These are phyloP conservation scores for Axinella damicornis DNA, from an alignment of 37 sponge, comb jelly and placozoan species.

Conservation along the genomic window DNA sequence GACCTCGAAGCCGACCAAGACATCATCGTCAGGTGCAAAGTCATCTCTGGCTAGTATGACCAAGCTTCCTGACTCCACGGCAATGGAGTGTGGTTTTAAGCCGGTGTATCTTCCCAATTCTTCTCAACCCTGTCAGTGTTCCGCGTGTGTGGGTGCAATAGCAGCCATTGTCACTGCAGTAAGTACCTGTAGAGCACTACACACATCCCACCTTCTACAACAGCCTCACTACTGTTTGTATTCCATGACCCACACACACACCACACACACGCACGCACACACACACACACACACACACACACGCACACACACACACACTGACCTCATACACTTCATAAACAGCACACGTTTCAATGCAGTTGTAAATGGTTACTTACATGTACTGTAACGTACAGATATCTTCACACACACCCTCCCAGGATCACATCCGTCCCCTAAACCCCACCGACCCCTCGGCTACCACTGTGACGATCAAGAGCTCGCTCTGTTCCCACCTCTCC, in stretches of 20 bases:
- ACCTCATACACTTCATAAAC: neutral
- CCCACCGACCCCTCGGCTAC: conserved; percentile 32
- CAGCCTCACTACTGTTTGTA: neutral
- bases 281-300: neutral
- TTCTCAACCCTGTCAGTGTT: conserved; percentile 64
- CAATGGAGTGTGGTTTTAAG: neutral
- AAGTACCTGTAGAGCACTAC: neutral
- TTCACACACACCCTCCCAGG: conserved; percentile 20
- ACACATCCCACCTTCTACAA: too few species aligned
- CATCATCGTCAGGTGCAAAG: neutral
- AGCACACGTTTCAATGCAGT: too few species aligned
- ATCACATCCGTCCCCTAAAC: conserved; percentile 35
- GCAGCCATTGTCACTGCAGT: conserved; percentile 63
- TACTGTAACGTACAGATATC: neutral
- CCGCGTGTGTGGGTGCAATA: conserved; percentile 74
- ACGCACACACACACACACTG: neutral
- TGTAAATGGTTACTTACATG: too few species aligned
- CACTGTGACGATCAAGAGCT: conserved; percentile 27
- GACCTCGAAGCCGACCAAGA: neutral
- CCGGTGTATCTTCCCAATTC: conserved; percentile 28
- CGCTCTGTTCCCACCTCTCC: conserved; percentile 8
- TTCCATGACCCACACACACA: neutral
- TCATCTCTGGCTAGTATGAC: neutral
- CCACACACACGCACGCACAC: too few species aligned
- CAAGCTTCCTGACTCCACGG: neutral